Base-by-base conservation (phyloP, 2,888 invertebrate genomes). In the Tanaodytes sp. region DNA sequence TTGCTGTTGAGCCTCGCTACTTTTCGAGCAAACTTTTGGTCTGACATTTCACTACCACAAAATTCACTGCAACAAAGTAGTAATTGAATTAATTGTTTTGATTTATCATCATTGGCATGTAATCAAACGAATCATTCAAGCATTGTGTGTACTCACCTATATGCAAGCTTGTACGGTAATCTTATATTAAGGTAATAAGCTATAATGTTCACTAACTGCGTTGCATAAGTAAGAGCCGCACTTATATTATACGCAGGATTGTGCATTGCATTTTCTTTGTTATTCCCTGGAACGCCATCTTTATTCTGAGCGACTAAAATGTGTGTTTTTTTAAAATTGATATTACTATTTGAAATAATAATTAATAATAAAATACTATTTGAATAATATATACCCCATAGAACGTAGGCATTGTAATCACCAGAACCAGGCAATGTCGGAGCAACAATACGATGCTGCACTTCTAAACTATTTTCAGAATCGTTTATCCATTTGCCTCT, bases 351-450 rank as follows among this genome's bases (percentile, higher is more conserved):
- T n/a, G n/a, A n/a, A n/a, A n/a, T n/a, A n/a, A n/a, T n/a, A n/a
- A n/a, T n/a, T n/a, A n/a, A n/a, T n/a, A n/a, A n/a, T n/a, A n/a
- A n/a, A n/a, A n/a, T n/a, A n/a, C n/a, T n/a, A n/a, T n/a, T n/a
- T n/a, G 33, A 43, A 33, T 36, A 12, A 48, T 52, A 79, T 78
- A 88, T 86, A 91, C 95, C 89, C 92, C 93, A 95, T 72, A 91
- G 87, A 82, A 87, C 90, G 85, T 90, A 95, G 73, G 89, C 91
- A 6, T 92, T 90, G 81, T 93, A 94, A 85, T 96, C 94, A 0
- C 94, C 95, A 73, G 93, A 93, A 2, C 91, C 91, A 65, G 94
- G 93, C 73, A 95, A 84, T 76, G 92, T 91, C 0, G 96, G 94
- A n/a, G 92, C 92, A 31, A 94, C 93, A 71, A 97, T 92, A 42